Evolutionary conservation across 1,140 invertebrate genomes (phyloP), one percentile per base, ranked within the genome.

Genomic region (Scaptomyza graminum): DNA sequence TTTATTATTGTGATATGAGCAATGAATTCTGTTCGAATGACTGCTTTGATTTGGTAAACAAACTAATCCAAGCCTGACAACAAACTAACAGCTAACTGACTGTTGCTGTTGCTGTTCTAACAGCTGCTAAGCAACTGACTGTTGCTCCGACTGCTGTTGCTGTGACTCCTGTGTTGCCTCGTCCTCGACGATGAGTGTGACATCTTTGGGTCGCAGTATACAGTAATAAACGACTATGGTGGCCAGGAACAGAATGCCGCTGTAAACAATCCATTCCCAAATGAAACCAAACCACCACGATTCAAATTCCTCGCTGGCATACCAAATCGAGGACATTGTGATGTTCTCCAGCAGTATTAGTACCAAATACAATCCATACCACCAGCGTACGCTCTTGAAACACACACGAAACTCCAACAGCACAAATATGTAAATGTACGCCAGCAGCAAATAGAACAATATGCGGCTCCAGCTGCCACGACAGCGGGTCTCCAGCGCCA

Each of bases 391-490:
- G 72, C 94, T 94, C 57, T 94, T 95, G 74, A 96, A 96, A 91
- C 94, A 95, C 46, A 95, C 94, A 74, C 95, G 95, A 72, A 96
- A 95, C 79, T 96, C 95, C 71, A 96, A 94, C 22, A 96, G 91
- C 81, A 95, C 95, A 81, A 95, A 94, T 31, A 96, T 92, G 74
- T 95, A 96, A 52, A 96, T 93, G 61, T 95, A 93, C 28, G 94
- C 95, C 0, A 96, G 93, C 90, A 93, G 95, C 61, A 94, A 92
- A 91, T 93, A 95, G 90, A 93, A 95, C 0, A 90, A 43, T 37
- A 90, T 92, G 70, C 93, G 90, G 56, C 88, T 92, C 56, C 93
- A 89, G 11, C 92, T 93, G 5, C 92, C 92, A 7, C 94, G 93
- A 68, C 94, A 93, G 16, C 93, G 93, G 0, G 93, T 92, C 41